These are phyloP conservation scores for Lepidurus arcticus DNA, from an alignment of 1,140 invertebrate genomes.

Conservation along the genomic window DNA sequence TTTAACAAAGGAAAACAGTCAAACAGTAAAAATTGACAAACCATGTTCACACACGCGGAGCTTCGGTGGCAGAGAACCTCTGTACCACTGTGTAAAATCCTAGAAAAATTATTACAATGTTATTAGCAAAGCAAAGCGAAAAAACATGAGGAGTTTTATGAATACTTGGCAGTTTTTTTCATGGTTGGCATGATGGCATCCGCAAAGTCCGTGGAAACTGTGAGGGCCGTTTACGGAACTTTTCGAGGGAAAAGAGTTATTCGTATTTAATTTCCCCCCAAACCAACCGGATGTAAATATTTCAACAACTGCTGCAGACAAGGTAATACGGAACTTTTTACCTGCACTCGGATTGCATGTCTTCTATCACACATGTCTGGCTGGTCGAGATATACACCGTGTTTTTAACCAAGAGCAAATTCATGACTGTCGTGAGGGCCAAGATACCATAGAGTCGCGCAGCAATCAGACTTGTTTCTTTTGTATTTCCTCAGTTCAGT, in stretches of 20 bases:
- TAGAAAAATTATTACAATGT: too few species aligned
- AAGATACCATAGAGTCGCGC: constrained; percentile 1
- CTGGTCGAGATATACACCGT: background rate
- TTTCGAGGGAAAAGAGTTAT: background rate
- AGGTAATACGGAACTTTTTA: constrained; percentile 6
- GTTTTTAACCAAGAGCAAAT: background rate
- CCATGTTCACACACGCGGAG: too few species aligned
- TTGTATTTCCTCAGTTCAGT: background rate
- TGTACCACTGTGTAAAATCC: too few species aligned
- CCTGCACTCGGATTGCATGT: background rate
- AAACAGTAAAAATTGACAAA: too few species aligned
- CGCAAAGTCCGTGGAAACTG: background rate
- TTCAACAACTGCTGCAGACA: background rate
- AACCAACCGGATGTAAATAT: constrained; percentile 4
- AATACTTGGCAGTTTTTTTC: too few species aligned
- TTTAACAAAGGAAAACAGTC: too few species aligned
- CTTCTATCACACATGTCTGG: background rate
- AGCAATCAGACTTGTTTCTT: constrained; percentile 9
- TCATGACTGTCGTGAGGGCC: constrained; percentile 13
- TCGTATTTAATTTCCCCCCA: background rate
- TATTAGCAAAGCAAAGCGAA: too few species aligned
- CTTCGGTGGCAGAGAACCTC: too few species aligned
- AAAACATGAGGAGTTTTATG: too few species aligned
- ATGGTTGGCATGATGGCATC: background rate
- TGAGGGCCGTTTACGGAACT: background rate